Evolutionary conservation across 2,113 vertebrate genomes (phyloP).

Genomic region (Gymnobelideus leadbeateri): DNA sequence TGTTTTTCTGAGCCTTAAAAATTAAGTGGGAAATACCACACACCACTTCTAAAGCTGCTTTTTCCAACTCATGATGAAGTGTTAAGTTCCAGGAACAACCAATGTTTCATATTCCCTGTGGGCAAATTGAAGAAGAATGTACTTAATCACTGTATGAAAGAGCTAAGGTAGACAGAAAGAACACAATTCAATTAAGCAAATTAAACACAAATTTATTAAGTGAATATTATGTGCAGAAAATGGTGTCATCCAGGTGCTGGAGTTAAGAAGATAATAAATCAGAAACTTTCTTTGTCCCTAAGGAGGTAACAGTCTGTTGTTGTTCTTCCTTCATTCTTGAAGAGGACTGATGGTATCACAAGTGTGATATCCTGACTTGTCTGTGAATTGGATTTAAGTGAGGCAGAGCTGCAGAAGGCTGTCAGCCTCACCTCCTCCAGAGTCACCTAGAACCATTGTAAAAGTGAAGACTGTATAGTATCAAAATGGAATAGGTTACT

Average conservation of each 20-base stretch:
- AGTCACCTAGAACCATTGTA: background rate
- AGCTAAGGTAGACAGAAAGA: background rate
- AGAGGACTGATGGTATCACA: background rate
- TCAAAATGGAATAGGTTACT: background rate
- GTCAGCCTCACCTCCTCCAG: background rate
- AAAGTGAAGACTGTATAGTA: background rate
- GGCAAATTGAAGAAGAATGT: background rate
- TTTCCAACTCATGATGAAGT: background rate
- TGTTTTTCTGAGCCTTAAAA: background rate
- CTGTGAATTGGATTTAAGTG: background rate
- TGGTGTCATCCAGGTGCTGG: background rate
- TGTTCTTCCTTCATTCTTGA: background rate
- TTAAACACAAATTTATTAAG: background rate
- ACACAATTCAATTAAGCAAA: background rate
- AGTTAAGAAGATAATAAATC: background rate
- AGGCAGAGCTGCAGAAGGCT: background rate
- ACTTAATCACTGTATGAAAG: background rate
- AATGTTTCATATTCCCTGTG: background rate
- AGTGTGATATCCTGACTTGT: background rate
- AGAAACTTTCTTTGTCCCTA: background rate
- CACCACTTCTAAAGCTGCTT: background rate
- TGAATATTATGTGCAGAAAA: background rate
- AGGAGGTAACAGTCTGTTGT: background rate
- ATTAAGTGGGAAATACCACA: background rate
- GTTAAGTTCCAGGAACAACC: background rate